Base-by-base conservation (phyloP, 2,113 vertebrate species). In the Lepus americanus region DNA sequence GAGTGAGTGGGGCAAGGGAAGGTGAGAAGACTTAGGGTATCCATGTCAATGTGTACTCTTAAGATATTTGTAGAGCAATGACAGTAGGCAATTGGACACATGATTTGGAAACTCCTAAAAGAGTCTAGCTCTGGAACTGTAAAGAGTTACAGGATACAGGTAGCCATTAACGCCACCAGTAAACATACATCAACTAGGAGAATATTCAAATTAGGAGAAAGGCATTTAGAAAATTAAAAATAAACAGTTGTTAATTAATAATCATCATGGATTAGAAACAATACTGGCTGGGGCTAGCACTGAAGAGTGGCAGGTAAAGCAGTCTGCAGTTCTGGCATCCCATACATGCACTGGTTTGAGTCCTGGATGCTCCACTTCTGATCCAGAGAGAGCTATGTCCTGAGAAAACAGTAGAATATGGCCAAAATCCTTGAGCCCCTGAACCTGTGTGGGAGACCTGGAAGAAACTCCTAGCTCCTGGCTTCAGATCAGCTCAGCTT, bases 161-260 rank as follows among this genome's bases (percentile, higher is more conserved):
- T 6, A 33, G 36, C 8, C 53, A 39, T 69, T 29, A 88, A 88
- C 90, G 17, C 23, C 91, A 94, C 8, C 31, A 39, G 74, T 80
- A 86, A 82, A 83, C 3, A 61, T 59, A 79, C 61, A 49, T 93
- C 44, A 76, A 66, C 70, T 20, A 74, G 22, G 16, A 72, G 2
- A 64, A 3, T 23, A 2, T 64, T 3, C 16, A 39, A 86, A 53
- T 39, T 36, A 76, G 17, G 5, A 87, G 1, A 85, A 70, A n/a
- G 27, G 25, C 17, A 94, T 76, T 79, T 69, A 55, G 22, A 77
- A 23, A 59, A 89, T 63, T 13, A 86, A 74, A 95, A 70, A 44
- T 14, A 36, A 6, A 19, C 9, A 14, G 3, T 78, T 49, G 89
- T 73, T 33, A 3, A 77, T 7, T 44, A 44, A 44, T 44, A 44